A percentile compares a stretch with the other conserved stretches of the same genome.
Evolutionary conservation across 2,888 invertebrate genomes (phyloP).

Genomic region (Eugnorisma glareosa): DNA sequence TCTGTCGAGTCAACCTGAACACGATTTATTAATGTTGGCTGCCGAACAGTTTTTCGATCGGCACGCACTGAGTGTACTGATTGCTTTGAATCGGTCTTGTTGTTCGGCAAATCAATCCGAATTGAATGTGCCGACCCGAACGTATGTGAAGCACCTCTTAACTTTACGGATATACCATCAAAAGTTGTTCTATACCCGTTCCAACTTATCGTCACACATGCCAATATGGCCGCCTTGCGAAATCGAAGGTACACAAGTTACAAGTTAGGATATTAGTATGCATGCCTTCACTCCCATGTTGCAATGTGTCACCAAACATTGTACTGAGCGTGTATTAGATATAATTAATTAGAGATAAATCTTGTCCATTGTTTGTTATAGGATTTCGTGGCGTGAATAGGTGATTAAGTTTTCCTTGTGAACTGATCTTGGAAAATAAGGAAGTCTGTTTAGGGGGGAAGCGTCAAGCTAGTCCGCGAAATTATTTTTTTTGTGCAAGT

Average conservation of each 20-base stretch:
- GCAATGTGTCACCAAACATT: slow-evolving; percentile 55
- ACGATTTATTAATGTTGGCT: not conserved
- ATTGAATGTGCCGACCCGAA: not conserved
- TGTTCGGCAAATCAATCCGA: not conserved
- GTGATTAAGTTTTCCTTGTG: not conserved
- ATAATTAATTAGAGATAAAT: slow-evolving; percentile 45
- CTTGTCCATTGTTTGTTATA: slow-evolving; percentile 7
- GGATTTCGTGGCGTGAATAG: slow-evolving; percentile 3
- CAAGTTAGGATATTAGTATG: slow-evolving; percentile 59
- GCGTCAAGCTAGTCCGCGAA: too few relatives aligned
- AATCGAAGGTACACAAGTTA: slow-evolving; percentile 41
- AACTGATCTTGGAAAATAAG: not conserved
- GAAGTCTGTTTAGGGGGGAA: not conserved
- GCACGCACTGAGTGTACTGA: not conserved
- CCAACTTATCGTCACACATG: slow-evolving; percentile 52
- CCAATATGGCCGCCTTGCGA: slow-evolving; percentile 46
- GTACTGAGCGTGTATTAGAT: slow-evolving; percentile 42
- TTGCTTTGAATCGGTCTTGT: not conserved
- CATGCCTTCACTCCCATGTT: slow-evolving; percentile 46
- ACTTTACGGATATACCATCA: slow-evolving; percentile 26
- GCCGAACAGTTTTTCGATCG: not conserved
- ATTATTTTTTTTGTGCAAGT: too few relatives aligned
- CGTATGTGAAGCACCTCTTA: not conserved
- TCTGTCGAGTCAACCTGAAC: not conserved
- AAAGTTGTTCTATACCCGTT: slow-evolving; percentile 48